These are phyloP conservation scores for Xiphorhynchus elegans DNA, from an alignment of 2,113 vertebrate species.

Conservation along the genomic window DNA sequence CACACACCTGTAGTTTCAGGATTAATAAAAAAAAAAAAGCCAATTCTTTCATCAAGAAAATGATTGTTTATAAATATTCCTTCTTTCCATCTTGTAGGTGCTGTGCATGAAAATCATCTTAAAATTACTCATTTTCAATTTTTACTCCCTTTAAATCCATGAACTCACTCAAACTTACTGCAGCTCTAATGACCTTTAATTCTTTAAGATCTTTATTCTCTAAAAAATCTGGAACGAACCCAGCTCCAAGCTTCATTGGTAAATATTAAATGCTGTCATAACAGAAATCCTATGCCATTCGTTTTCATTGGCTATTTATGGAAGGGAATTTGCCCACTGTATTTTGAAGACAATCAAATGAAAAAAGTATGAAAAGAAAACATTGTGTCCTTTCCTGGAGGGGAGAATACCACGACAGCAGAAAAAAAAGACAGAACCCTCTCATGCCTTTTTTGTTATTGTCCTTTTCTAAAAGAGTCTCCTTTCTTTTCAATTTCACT, in stretches of 20 bases:
- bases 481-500: not conserved
- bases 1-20: rapidly evolving
- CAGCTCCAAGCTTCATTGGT: not conserved
- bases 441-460: not conserved
- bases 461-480: not conserved
- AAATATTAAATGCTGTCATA: not conserved
- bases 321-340: not conserved
- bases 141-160: not conserved
- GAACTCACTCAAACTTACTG: not conserved
- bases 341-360: not conserved
- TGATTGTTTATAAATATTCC: not conserved
- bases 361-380: not conserved
- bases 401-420: rapidly evolving
- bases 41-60: not conserved
- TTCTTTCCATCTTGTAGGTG: not conserved
- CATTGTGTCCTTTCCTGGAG: not conserved
- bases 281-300: not conserved
- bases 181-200: not conserved
- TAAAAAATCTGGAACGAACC: not conserved
- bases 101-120: not conserved
- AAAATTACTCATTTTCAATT: not conserved
- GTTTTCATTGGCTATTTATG: not conserved
- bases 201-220: not conserved
- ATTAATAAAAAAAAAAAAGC: not conserved
- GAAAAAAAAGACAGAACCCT: not conserved